phyloP scores from a whole-genome alignment of 92 coral and sea anemone species.

The Palythoa grandiflora region DNA sequence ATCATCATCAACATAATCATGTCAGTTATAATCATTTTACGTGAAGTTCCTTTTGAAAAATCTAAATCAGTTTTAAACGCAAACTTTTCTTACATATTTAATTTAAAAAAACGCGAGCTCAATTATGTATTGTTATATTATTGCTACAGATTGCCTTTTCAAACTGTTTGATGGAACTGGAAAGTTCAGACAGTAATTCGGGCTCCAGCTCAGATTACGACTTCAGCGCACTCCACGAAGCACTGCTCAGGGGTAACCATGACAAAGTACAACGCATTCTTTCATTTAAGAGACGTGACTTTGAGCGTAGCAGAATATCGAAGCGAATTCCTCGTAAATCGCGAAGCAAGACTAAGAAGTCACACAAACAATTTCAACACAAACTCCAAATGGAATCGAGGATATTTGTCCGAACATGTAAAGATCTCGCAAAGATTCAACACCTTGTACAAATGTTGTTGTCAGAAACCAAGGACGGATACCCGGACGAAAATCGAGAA shows the following conservation, averaged over 20 bases:
- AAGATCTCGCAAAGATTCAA: neutral
- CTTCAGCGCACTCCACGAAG: conserved; percentile 1
- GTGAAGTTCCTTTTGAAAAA: neutral
- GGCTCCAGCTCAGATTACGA: neutral
- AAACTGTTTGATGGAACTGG: conserved; percentile 2
- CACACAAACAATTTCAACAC: neutral
- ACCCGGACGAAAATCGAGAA: neutral
- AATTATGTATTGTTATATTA: neutral
- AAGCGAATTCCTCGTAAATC: neutral
- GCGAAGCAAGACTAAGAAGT: neutral
- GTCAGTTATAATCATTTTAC: neutral
- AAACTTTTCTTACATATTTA: too few species aligned
- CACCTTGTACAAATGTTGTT: conserved; percentile 28
- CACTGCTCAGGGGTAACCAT: conserved; percentile 16
- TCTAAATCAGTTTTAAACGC: neutral
- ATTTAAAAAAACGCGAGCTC: too few species aligned
- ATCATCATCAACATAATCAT: neutral
- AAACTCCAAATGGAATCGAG: neutral
- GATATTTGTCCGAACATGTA: neutral
- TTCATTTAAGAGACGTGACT: conserved; percentile 20
- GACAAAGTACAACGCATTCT: conserved; percentile 11
- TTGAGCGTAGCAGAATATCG: neutral
- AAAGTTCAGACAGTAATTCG: neutral
- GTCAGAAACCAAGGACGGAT: neutral
- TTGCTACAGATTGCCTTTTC: neutral